Evolutionary conservation across 2,888 invertebrate species (phyloP).

Genomic region (Micropterix aruncella): DNA sequence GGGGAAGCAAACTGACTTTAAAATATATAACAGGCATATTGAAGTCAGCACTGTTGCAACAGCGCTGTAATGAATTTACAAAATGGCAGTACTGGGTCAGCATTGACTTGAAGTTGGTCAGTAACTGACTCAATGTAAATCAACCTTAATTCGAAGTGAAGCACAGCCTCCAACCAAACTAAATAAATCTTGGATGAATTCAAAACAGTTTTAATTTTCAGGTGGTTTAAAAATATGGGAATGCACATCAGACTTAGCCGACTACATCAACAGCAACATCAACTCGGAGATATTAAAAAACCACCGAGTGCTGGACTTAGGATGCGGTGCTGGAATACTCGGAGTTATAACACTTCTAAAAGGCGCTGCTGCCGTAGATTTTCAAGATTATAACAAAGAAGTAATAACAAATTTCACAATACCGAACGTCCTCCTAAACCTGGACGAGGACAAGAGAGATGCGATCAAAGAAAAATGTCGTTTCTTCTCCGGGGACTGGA

Average conservation of each 20-base stretch:
- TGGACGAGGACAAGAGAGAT: conserved; percentile 25
- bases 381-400: conserved; percentile 91
- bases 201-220: conserved; percentile 26
- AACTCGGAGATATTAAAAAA: conserved; percentile 22
- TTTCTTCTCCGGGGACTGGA: conserved; percentile 68
- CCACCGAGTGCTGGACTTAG: conserved; percentile 67
- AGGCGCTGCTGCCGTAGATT: conserved; percentile 60
- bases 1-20: no score
- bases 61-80: no score
- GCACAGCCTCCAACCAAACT: no score
- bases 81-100: no score
- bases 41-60: no score
- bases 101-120: no score
- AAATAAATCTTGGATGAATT: background rate
- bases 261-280: conserved; percentile 39
- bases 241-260: conserved; percentile 69
- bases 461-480: conserved; percentile 25
- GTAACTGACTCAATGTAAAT: no score
- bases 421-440: conserved; percentile 63
- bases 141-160: no score
- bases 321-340: conserved; percentile 83
- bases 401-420: conserved; percentile 69
- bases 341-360: conserved; percentile 63
- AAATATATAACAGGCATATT: no score
- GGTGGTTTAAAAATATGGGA: conserved; percentile 96